Evolutionary conservation across 2,113 vertebrate species (phyloP).

Genomic region (Oryzias woworae): DNA sequence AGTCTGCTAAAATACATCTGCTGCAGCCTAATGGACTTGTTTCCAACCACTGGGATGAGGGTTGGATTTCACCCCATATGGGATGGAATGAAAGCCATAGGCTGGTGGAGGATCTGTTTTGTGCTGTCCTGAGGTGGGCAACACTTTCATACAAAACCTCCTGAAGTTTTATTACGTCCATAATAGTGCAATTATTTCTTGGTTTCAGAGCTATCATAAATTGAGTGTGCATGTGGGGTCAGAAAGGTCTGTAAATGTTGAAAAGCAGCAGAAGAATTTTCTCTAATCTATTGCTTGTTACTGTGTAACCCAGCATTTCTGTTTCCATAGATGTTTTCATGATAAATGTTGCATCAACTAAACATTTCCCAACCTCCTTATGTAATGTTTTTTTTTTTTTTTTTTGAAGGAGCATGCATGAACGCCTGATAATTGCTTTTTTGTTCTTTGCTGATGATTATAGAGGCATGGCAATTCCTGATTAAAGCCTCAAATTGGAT

Average conservation of each 20-base stretch:
- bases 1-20: conserved; percentile 55
- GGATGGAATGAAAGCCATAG: conserved; percentile 47
- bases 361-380: conserved; percentile 59
- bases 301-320: conserved; percentile 24
- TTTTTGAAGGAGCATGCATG: conserved; percentile 48
- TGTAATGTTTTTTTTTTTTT: conserved; percentile 50
- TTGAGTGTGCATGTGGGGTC: conserved; percentile 27
- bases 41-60: conserved; percentile 21
- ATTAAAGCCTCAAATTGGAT: conserved; percentile 75
- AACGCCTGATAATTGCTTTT: conserved; percentile 71
- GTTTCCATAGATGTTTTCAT: conserved; percentile 39
- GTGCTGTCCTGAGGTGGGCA: conserved; percentile 28
- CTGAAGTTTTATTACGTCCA: conserved; percentile 35
- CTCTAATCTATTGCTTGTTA: conserved; percentile 19
- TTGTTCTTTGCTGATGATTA: conserved; percentile 70
- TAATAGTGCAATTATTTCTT: conserved; percentile 44
- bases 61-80: conserved; percentile 36
- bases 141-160: conserved; percentile 15
- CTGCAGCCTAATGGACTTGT: conserved; percentile 56
- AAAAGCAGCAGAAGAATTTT: conserved; percentile 26
- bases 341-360: conserved; percentile 36
- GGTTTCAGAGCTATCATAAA: conserved; percentile 38
- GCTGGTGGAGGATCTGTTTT: conserved; percentile 51
- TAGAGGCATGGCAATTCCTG: conserved; percentile 64
- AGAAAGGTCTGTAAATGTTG: conserved; percentile 32